These are phyloP conservation scores for Oligia fasciuncula DNA, from an alignment of 2,888 invertebrate species.

Conservation along the genomic window DNA sequence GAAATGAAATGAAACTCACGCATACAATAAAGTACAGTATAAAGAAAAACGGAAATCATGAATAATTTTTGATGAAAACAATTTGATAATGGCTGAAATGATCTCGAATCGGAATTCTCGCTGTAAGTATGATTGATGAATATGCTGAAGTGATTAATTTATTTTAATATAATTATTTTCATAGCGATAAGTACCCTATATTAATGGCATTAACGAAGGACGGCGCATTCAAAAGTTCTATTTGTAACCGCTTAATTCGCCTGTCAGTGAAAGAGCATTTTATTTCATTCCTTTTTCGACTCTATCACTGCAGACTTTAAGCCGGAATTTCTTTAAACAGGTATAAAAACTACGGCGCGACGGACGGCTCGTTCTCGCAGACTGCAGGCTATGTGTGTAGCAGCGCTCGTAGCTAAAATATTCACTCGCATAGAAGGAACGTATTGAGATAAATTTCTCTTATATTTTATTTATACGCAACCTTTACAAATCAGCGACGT, in stretches of 20 bases:
- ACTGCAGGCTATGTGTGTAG: conserved; percentile 74
- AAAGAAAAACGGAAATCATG: neutral
- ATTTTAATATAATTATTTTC: conserved; percentile 14
- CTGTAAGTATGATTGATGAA: conserved; percentile 37
- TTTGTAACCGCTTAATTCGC: conserved; percentile 65
- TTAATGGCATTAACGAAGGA: conserved; percentile 25
- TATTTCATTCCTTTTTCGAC: conserved; percentile 64
- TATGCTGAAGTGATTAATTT: conserved; percentile 5
- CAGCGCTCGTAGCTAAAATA: conserved; percentile 64
- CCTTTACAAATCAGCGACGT: conserved; percentile 46
- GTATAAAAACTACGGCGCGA: conserved; percentile 67
- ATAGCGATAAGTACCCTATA: neutral
- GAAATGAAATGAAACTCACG: neutral
- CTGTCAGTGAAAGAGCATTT: conserved; percentile 54
- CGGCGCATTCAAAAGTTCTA: conserved; percentile 60
- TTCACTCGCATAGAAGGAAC: conserved; percentile 52
- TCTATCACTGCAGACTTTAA: conserved; percentile 62
- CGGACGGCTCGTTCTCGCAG: conserved; percentile 59
- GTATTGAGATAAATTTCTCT: conserved; percentile 31
- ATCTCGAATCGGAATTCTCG: conserved; percentile 11
- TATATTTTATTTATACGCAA: conserved; percentile 50
- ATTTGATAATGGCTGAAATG: conserved; percentile 13
- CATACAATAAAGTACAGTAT: neutral
- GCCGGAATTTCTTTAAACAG: conserved; percentile 67
- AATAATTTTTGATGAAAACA: conserved; percentile 18